Evolutionary conservation across 2,797 vertebrate species (phyloP).

Genomic region (Mus spretus): DNA sequence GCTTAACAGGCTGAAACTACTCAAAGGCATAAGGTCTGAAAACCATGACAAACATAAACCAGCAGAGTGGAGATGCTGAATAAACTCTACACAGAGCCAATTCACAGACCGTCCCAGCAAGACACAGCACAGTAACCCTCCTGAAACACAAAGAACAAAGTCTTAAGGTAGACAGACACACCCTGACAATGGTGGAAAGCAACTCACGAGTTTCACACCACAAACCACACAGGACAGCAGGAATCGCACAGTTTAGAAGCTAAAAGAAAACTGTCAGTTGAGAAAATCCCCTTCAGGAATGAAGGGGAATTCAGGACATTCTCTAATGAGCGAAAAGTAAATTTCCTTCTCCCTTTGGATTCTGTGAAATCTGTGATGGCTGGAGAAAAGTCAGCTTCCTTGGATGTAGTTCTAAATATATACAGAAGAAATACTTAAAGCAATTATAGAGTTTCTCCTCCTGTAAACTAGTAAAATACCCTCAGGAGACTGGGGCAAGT

Average conservation of each 20-base stretch:
- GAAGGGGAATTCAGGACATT: neutral
- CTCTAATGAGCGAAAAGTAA: neutral
- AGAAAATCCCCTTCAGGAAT: neutral
- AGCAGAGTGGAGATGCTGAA: neutral
- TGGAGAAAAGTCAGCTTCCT: neutral
- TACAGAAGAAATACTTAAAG: neutral
- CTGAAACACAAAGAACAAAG: neutral
- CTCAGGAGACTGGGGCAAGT: neutral
- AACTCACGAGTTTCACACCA: neutral
- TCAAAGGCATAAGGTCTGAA: neutral
- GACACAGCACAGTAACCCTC: neutral
- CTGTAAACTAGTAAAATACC: neutral
- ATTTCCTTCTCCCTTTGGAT: neutral
- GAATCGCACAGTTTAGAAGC: neutral
- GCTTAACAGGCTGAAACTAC: neutral
- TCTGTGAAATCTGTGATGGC: neutral
- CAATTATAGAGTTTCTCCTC: neutral
- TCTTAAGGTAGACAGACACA: neutral
- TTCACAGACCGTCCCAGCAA: neutral
- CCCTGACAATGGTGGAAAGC: neutral
- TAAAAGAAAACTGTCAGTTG: neutral
- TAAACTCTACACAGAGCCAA: neutral
- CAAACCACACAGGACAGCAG: neutral
- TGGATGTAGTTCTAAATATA: neutral
- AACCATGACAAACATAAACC: neutral